A percentile compares a stretch with the other conserved stretches of the same genome.
phyloP scores from a whole-genome alignment of 2,797 vertebrate species.

The Decapterus maruadsi region DNA sequence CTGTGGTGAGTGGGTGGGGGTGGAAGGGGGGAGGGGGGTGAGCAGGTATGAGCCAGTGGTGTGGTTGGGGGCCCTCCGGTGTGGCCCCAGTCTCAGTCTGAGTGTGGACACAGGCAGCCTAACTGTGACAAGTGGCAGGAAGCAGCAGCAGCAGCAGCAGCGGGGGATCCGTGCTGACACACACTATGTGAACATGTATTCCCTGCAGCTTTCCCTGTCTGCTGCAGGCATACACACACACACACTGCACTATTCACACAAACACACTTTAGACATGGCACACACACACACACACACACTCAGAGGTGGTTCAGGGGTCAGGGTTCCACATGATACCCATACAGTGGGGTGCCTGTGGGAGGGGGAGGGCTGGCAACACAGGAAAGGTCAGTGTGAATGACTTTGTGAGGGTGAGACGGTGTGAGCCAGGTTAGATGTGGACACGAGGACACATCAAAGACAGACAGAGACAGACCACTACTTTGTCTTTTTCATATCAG shows the following conservation, averaged over 20 bases:
- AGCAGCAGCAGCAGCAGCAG: neutral
- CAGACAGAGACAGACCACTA: neutral
- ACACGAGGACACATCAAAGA: neutral
- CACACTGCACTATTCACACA: slow-evolving; percentile 29
- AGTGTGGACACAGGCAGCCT: slow-evolving; percentile 1
- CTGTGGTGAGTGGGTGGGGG: neutral
- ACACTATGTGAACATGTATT: slow-evolving; percentile 19
- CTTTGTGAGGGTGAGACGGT: slow-evolving; percentile 5
- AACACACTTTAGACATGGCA: slow-evolving; percentile 11
- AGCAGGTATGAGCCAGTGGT: slow-evolving; percentile 6
- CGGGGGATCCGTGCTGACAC: slow-evolving; percentile 31
- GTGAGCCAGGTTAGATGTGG: slow-evolving; percentile 16
- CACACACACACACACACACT: neutral
- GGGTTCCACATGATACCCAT: slow-evolving; percentile 1
- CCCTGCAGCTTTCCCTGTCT: slow-evolving; percentile 20
- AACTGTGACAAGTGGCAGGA: slow-evolving; percentile 43
- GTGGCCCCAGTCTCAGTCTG: neutral
- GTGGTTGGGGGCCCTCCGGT: neutral
- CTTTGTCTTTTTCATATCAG: neutral
- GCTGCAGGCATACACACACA: neutral
- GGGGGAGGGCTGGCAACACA: no score
- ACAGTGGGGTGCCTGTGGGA: neutral
- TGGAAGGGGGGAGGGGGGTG: neutral
- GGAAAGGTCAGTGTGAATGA: neutral
- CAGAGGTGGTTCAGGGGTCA: slow-evolving; percentile 29